Evolutionary conservation across 2,113 vertebrate species (phyloP).

Genomic region (Sphaerodactylus townsendi): DNA sequence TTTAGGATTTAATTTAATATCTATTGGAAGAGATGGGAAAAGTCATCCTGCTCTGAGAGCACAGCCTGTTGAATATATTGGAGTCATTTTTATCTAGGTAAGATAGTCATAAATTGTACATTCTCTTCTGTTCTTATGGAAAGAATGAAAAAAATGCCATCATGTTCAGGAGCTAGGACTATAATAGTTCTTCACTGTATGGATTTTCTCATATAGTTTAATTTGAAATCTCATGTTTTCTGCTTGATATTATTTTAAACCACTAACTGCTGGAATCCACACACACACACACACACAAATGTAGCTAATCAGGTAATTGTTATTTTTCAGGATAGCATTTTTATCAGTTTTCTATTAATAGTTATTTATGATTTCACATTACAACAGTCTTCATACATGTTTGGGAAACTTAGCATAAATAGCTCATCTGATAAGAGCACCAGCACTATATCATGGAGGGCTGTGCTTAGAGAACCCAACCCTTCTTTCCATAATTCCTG

Average conservation of each 20-base stretch:
- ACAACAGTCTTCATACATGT: background rate
- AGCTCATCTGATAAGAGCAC: background rate
- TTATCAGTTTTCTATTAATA: background rate
- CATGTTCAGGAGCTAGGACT: too few relatives aligned
- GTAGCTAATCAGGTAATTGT: background rate
- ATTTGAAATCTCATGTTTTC: background rate
- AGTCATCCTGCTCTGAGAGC: background rate
- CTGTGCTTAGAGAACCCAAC: too few relatives aligned
- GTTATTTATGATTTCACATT: background rate
- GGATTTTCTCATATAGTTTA: background rate
- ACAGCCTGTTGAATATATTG: background rate
- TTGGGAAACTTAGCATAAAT: background rate
- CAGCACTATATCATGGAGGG: too few relatives aligned
- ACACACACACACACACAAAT: too few relatives aligned
- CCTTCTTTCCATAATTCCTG: background rate
- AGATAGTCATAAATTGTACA: background rate
- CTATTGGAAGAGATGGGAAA: background rate
- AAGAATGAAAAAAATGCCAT: too few relatives aligned
- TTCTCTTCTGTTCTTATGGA: background rate
- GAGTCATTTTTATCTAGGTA: background rate
- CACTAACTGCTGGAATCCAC: too few relatives aligned
- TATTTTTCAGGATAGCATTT: background rate
- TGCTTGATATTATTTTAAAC: background rate
- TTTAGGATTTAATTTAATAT: background rate
- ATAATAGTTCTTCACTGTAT: too few relatives aligned